A percentile compares a stretch with the other conserved stretches of the same genome.
phyloP scores from a whole-genome alignment of 2,113 vertebrate genomes.

The Ramphastos sulfuratus region DNA sequence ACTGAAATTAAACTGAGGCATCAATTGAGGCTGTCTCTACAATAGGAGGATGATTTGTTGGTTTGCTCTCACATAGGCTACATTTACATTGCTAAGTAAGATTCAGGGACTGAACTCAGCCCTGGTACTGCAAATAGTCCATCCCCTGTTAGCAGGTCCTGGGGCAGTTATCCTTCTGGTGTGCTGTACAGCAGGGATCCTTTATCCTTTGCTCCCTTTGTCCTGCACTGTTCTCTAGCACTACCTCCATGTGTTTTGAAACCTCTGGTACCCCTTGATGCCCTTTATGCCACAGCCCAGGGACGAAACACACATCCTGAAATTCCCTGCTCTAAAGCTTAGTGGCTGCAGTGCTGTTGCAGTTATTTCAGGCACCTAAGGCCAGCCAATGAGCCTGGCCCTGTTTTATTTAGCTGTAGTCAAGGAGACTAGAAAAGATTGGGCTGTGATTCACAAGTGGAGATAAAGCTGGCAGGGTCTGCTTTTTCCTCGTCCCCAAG shows the following conservation, averaged over 20 bases:
- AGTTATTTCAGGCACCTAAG: not conserved
- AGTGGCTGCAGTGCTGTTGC: not conserved
- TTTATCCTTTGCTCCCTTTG: not conserved
- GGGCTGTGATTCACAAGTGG: slow-evolving; percentile 18
- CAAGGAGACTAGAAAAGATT: slow-evolving; percentile 46
- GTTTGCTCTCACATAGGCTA: not conserved
- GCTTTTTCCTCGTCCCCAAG: not conserved
- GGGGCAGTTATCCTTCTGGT: not conserved
- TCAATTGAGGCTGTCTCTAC: not conserved
- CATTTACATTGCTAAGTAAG: not conserved
- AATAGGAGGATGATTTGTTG: not conserved
- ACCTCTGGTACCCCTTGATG: not conserved
- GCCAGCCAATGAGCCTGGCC: not conserved
- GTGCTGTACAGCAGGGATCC: accelerated
- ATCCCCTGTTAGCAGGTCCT: too few species aligned
- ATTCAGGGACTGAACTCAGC: not conserved
- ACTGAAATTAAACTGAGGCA: not conserved
- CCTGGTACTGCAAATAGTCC: not conserved
- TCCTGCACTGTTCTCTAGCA: not conserved
- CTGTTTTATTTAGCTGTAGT: slow-evolving; percentile 66
- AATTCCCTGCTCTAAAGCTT: not conserved
- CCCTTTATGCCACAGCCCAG: not conserved
- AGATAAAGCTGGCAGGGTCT: slow-evolving; percentile 54
- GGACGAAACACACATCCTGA: not conserved
- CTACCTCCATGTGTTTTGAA: accelerated